Percentiles rank a stretch among this genome's conserved stretches.
phyloP scores from a whole-genome alignment of 2,113 vertebrate species.

The Rhea americana region DNA sequence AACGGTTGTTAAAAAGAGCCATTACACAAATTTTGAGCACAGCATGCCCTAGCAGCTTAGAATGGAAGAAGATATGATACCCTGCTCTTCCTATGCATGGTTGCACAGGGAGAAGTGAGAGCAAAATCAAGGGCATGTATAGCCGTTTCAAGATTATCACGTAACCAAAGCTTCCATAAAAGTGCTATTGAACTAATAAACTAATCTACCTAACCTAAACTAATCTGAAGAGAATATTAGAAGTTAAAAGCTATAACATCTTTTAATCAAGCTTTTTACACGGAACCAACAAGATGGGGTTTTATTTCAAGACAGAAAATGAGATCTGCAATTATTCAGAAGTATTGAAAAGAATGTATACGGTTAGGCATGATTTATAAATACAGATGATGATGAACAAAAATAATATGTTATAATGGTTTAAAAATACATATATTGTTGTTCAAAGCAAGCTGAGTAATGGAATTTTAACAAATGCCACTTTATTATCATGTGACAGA shows the following conservation, averaged over 20 bases:
- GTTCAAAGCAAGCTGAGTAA: background rate
- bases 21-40: background rate
- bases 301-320: background rate
- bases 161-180: background rate
- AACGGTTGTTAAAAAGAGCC: background rate
- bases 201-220: background rate
- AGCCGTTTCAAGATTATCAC: background rate
- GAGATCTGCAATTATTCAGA: background rate
- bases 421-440: background rate
- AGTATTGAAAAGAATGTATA: background rate
- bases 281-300: no score
- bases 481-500: background rate
- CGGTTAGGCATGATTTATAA: background rate
- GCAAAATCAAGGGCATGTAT: background rate
- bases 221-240: background rate
- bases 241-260: background rate
- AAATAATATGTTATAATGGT: background rate
- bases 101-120: background rate
- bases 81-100: background rate
- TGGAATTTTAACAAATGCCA: background rate
- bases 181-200: background rate
- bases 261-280: background rate
- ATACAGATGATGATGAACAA: background rate
- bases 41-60: rapidly evolving
- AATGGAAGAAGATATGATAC: background rate